Evolutionary conservation across 2,113 vertebrate genomes (phyloP).

Genomic region (Oreotrochilus melanogaster): DNA sequence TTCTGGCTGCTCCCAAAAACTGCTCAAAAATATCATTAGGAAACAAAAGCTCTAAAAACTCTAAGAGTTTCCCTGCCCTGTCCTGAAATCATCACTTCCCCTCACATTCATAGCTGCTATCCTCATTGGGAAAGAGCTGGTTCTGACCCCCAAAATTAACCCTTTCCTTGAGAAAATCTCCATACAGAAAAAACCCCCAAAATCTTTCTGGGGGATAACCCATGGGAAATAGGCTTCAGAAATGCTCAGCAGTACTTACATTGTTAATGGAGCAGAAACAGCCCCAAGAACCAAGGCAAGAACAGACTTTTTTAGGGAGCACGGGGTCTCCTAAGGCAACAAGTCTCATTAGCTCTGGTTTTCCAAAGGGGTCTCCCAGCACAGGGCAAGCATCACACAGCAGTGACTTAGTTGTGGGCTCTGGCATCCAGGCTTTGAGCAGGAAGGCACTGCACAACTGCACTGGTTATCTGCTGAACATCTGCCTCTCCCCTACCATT

Average conservation of each 20-base stretch:
- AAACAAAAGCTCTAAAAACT: neutral
- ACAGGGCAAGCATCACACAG: neutral
- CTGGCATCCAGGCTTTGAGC: neutral
- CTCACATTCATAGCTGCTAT: neutral
- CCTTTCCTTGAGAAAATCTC: neutral
- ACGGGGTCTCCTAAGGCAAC: neutral
- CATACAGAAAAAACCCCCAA: neutral
- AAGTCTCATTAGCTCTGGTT: accelerated
- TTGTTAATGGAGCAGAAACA: accelerated
- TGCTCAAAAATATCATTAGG: neutral
- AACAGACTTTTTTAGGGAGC: neutral
- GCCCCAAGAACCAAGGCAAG: neutral
- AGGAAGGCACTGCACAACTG: slow-evolving; percentile 55
- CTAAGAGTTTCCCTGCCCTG: neutral
- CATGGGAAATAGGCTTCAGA: neutral
- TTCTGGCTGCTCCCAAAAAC: neutral
- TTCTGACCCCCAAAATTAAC: neutral
- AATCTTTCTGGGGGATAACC: neutral
- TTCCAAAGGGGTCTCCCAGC: neutral
- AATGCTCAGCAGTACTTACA: neutral
- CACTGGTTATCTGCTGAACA: slow-evolving; percentile 58
- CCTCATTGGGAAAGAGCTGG: neutral
- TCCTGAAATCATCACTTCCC: neutral
- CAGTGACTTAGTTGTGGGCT: neutral
- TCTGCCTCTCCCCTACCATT: slow-evolving; percentile 30